Conservation (phyloP, 2,113 vertebrate species). For the Tychaedon coryphoeus region DNA sequence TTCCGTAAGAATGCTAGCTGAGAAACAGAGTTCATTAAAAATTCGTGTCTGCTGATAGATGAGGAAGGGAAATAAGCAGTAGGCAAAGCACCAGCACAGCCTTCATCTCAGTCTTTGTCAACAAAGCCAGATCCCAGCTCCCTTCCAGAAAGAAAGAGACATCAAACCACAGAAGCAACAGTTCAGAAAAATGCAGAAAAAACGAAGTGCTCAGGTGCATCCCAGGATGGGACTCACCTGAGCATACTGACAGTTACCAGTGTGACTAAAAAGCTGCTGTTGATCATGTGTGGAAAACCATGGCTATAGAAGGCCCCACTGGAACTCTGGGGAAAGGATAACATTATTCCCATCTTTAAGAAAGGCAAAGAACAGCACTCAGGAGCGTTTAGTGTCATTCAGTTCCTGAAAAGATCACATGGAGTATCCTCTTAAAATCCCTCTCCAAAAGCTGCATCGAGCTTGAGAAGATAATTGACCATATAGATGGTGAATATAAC, state of each 20-base stretch:
- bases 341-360: not conserved
- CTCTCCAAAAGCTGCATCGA: not conserved
- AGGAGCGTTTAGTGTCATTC: not conserved
- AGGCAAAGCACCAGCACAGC: not conserved
- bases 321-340: not conserved
- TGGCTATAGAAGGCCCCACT: not conserved
- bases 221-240: not conserved
- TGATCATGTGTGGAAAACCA: not conserved
- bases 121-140: not conserved
- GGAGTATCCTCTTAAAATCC: not conserved
- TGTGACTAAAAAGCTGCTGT: not conserved
- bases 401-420: not conserved
- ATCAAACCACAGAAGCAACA: not conserved
- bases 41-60: not conserved
- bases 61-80: not conserved
- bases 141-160: not conserved
- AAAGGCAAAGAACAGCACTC: not conserved
- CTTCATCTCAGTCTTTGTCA: not conserved
- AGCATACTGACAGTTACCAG: not conserved
- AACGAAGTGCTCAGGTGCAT: not conserved
- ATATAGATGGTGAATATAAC: not conserved
- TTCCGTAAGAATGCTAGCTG: not conserved
- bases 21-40: not conserved
- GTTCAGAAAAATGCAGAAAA: not conserved
- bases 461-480: not conserved